phyloP scores from a whole-genome alignment of 2,888 invertebrate species.

The Tenthredo mesomela region DNA sequence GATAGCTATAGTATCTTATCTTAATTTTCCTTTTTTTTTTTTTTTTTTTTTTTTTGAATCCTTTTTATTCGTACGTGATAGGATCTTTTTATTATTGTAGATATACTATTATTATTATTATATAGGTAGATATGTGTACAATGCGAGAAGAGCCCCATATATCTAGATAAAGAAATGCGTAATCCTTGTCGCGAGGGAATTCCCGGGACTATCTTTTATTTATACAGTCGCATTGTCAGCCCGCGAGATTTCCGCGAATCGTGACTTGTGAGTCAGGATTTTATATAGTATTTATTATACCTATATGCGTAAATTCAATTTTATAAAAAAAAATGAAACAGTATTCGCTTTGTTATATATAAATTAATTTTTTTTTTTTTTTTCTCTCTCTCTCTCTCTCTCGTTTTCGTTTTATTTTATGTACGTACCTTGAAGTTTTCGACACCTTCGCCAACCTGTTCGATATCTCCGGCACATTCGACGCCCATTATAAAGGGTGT shows the following conservation, averaged over 20 bases:
- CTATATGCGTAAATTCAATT: background rate
- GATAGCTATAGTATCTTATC: no score
- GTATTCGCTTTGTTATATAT: no score
- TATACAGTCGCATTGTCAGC: slow-evolving; percentile 11
- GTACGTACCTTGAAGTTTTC: slow-evolving; percentile 86
- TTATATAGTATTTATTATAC: background rate
- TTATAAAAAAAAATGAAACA: background rate
- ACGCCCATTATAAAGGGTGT: slow-evolving; percentile 94
- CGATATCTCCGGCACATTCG: slow-evolving; percentile 92
- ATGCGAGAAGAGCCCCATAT: background rate
- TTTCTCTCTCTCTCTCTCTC: no score
- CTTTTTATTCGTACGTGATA: background rate
- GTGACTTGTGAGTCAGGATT: background rate
- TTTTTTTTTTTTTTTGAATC: background rate
- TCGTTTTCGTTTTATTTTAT: background rate
- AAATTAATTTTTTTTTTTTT: background rate
- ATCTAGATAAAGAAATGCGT: background rate
- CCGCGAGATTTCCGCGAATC: background rate
- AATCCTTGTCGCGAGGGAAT: background rate
- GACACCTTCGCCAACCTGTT: slow-evolving; percentile 88
- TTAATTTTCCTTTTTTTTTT: no score
- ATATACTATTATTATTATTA: background rate
- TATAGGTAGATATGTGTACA: background rate
- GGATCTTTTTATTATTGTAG: background rate
- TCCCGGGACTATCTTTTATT: slow-evolving; percentile 1